Conservation (phyloP, 2,888 invertebrate genomes). For the Rhopalosiphum nymphaeae region DNA sequence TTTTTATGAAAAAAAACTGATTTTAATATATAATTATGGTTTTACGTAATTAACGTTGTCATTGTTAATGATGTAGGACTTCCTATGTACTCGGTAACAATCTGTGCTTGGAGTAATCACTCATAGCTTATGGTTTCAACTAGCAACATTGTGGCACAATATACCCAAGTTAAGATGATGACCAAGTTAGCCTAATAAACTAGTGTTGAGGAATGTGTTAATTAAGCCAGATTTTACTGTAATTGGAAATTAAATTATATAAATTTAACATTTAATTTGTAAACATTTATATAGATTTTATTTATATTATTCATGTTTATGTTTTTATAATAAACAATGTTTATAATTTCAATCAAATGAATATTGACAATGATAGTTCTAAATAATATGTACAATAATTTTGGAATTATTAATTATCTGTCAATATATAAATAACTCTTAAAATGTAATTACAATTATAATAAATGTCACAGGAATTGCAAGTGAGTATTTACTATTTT, state of each 20-base stretch:
- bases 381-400: slow-evolving; percentile 28
- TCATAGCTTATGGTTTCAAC: too few relatives aligned
- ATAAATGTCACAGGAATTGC: slow-evolving; percentile 19
- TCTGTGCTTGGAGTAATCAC: too few relatives aligned
- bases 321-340: background rate
- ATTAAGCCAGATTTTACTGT: background rate
- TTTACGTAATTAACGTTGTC: too few relatives aligned
- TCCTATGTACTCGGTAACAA: too few relatives aligned
- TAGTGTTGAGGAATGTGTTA: background rate
- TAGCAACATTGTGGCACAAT: too few relatives aligned
- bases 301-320: background rate
- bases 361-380: background rate
- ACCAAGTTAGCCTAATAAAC: too few relatives aligned
- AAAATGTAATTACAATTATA: slow-evolving; percentile 40
- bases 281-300: slow-evolving; percentile 17
- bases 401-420: background rate
- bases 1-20: too few relatives aligned
- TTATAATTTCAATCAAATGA: background rate
- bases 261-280: background rate
- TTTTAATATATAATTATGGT: too few relatives aligned
- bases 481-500: background rate
- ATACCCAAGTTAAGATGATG: too few relatives aligned
- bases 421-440: slow-evolving; percentile 39
- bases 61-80: too few relatives aligned
- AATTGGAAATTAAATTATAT: background rate